Percentiles rank a stretch among this genome's conserved stretches.
Conservation (phyloP, 2,113 vertebrate species). For the Mus musculus region GRCm39 chr2:55456501-55457000, state of each 20-base stretch:
- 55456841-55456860: background rate
- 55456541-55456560: background rate
- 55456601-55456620: background rate
- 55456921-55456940: too few species aligned
- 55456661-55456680: background rate
- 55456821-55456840: constrained; percentile 27
- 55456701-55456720: background rate
- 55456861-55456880: background rate
- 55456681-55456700: background rate
- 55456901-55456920: too few species aligned
- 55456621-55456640: background rate
- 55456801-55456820: background rate
- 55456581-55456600: background rate
- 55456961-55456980: too few species aligned
- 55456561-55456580: background rate
- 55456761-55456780: background rate
- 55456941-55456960: too few species aligned
- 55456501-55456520: background rate
- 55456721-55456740: background rate
- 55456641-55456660: background rate
- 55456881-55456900: too few species aligned
- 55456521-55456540: background rate
- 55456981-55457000: too few species aligned
- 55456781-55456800: background rate
- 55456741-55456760: background rate